Evolutionary conservation across 2,888 invertebrate genomes (phyloP).

Genomic region (Apamea sordens): DNA sequence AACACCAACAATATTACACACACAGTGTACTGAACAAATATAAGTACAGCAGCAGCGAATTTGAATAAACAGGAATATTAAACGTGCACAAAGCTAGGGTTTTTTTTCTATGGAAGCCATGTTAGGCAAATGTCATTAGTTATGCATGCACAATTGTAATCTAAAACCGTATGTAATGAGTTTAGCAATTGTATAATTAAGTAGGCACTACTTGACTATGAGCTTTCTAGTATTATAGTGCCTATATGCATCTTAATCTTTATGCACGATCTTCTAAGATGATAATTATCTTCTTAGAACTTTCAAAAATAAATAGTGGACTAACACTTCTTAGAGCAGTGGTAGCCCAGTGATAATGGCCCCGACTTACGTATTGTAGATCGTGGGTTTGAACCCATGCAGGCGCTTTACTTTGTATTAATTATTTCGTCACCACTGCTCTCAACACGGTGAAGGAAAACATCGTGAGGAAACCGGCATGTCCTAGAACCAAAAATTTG

Average conservation of each 20-base stretch:
- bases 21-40: background rate
- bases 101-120: slow-evolving; percentile 34
- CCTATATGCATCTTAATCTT: background rate
- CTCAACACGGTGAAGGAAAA: no score
- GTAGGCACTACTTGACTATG: background rate
- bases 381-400: no score
- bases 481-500: no score
- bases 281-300: background rate
- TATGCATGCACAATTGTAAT: slow-evolving; percentile 60
- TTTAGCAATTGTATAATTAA: slow-evolving; percentile 42
- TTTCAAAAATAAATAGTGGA: background rate
- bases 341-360: no score
- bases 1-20: background rate
- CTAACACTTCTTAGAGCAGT: no score
- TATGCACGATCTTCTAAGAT: background rate
- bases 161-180: slow-evolving; percentile 43
- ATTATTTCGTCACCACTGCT: no score
- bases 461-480: no score
- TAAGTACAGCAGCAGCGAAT: background rate
- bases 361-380: no score
- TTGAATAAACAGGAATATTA: slow-evolving; percentile 29
- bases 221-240: slow-evolving; percentile 3
- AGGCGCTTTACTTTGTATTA: no score
- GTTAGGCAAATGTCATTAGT: slow-evolving; percentile 44
- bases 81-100: background rate